Base-by-base conservation (phyloP, 35 echinoderm and acorn worm species). In the Holothuria glaberrima region DNA sequence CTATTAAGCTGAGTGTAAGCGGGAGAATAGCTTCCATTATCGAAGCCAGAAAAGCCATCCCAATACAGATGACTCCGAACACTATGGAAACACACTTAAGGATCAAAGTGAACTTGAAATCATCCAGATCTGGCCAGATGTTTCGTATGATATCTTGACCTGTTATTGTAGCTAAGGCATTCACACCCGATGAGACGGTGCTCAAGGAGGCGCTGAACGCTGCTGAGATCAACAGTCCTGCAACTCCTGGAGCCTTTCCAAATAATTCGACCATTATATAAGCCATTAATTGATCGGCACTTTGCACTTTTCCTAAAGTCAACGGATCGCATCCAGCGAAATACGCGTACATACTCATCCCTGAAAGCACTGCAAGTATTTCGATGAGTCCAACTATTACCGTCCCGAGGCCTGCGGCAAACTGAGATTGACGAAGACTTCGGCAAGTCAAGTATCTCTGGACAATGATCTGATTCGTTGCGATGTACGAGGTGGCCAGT, bases 111-210 rank as follows among this genome's bases (percentile, higher is more conserved):
- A 78, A 69, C 17, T 69, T 69, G 21, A 69, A 19, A 69, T 87
- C 83, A 24, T 4, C 21, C 27, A 89, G 45, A 56, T 89, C 59
- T 18, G 64, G 60, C 41, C 50, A 89, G 0, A 52, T 25, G 13
- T 27, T 20, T 58, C 33, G 41, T 3, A 89, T 32, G 18, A 89
- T 52, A 32, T 89, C 86, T 36, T 89, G 59, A 31, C 86, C 86
- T 12, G 50, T 56, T 30, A 89, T 29, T 24, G 86, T 71, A 20
- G 86, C 67, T n/a, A 89, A 22, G 14, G 86, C 64, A 75, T 89
- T 89, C 6, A 89, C 27, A 48, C 86, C 86, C 5, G 86, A 89
- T 27, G 86, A 89, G 20, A 89, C 68, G 16, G 86, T 89, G 31
- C 86, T 89, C 21, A 83, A 30, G 4, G 80, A 60, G 3, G 80